Evolutionary conservation across 2,888 invertebrate species (phyloP).

Genomic region (Steromphala cineraria): DNA sequence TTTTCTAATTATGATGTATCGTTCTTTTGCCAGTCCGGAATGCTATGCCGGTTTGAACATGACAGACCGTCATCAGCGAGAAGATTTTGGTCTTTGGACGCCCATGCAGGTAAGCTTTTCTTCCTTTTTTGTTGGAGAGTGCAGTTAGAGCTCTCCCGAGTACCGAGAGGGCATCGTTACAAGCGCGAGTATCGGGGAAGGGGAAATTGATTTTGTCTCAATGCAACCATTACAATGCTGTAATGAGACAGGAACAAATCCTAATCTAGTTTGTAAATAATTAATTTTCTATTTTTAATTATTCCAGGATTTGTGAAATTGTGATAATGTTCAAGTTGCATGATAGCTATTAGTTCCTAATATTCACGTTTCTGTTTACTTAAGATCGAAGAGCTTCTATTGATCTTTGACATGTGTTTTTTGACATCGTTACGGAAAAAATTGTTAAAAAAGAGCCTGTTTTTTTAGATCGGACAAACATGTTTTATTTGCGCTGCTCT

Average conservation of each 20-base stretch:
- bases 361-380: too few species aligned
- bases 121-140: constrained; percentile 12
- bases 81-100: constrained; percentile 60
- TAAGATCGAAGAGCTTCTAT: too few species aligned
- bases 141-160: background rate
- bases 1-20: constrained; percentile 21
- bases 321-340: background rate
- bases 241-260: background rate
- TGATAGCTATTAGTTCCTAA: background rate
- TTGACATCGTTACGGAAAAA: too few species aligned
- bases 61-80: constrained; percentile 60
- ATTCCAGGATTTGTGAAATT: background rate
- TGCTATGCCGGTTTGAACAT: constrained; percentile 65
- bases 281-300: constrained; percentile 6
- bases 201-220: constrained; percentile 14
- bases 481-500: too few species aligned
- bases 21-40: constrained; percentile 53
- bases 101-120: constrained; percentile 53
- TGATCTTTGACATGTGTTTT: too few species aligned
- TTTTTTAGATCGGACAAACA: too few species aligned
- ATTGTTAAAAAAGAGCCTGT: too few species aligned
- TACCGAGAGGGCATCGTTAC: background rate
- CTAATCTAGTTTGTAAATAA: constrained; percentile 6
- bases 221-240: background rate
- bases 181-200: background rate